Conservation (phyloP, 2,797 vertebrate species). For the Eospalax fontanierii region DNA sequence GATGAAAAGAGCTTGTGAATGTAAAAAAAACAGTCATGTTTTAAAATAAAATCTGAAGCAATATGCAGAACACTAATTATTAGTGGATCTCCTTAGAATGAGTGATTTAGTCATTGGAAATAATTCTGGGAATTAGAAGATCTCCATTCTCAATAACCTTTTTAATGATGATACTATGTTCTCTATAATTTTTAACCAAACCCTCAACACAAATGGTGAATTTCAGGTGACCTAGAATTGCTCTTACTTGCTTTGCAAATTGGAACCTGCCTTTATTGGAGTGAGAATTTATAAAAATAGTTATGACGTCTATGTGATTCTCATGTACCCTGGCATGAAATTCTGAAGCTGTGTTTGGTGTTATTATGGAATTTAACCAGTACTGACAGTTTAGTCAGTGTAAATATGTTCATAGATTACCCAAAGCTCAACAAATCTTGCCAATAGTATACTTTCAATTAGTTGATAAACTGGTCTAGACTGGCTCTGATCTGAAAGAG, state of each 20-base stretch:
- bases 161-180: neutral
- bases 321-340: neutral
- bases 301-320: neutral
- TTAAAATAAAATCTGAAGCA: neutral
- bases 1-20: neutral
- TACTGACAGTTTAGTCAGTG: neutral
- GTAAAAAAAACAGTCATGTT: neutral
- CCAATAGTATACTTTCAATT: neutral
- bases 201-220: neutral
- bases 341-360: neutral
- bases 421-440: neutral
- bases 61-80: neutral
- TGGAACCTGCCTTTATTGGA: neutral
- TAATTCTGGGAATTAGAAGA: neutral
- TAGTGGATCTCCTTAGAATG: neutral
- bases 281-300: neutral
- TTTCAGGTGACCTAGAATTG: neutral
- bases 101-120: neutral
- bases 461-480: neutral
- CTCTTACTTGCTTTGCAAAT: neutral
- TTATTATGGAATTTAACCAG: neutral
- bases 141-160: neutral
- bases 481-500: neutral
- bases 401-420: neutral
- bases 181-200: neutral